Evolutionary conservation across 2,113 vertebrate genomes (phyloP).

Genomic region (Meriones unguiculatus): DNA sequence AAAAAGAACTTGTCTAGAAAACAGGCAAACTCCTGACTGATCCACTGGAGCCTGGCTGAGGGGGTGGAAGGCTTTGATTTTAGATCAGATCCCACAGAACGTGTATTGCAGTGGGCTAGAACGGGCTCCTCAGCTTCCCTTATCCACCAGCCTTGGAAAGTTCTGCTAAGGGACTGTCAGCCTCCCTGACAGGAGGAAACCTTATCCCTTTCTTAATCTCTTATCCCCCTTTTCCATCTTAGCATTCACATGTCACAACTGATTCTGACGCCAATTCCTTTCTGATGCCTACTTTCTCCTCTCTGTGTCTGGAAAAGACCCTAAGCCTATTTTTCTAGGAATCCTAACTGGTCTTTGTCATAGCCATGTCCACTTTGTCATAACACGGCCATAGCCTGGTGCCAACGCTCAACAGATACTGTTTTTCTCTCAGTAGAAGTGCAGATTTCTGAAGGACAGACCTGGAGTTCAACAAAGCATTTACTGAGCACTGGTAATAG

Average conservation of each 20-base stretch:
- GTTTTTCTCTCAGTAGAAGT: background rate
- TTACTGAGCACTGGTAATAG: background rate
- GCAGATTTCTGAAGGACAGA: background rate
- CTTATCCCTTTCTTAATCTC: background rate
- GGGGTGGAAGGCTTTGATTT: slow-evolving; percentile 47
- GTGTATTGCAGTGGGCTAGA: background rate
- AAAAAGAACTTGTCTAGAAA: slow-evolving; percentile 41
- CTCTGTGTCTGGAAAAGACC: background rate
- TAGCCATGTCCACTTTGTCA: background rate
- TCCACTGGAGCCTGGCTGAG: background rate
- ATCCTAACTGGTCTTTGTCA: background rate
- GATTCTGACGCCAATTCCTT: background rate
- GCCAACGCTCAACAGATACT: background rate
- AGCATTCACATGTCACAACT: background rate
- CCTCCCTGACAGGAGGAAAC: background rate
- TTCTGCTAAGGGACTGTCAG: slow-evolving; percentile 23
- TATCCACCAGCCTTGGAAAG: background rate
- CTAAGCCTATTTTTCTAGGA: background rate
- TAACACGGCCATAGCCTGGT: background rate
- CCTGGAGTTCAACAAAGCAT: background rate
- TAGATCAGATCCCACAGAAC: slow-evolving; percentile 62
- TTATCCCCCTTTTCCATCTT: slow-evolving; percentile 41
- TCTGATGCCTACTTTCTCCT: background rate
- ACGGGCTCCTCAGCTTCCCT: slow-evolving; percentile 39
- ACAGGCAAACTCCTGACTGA: background rate